Conservation (phyloP, 2,888 invertebrate genomes). For the Euphydryas editha region DNA sequence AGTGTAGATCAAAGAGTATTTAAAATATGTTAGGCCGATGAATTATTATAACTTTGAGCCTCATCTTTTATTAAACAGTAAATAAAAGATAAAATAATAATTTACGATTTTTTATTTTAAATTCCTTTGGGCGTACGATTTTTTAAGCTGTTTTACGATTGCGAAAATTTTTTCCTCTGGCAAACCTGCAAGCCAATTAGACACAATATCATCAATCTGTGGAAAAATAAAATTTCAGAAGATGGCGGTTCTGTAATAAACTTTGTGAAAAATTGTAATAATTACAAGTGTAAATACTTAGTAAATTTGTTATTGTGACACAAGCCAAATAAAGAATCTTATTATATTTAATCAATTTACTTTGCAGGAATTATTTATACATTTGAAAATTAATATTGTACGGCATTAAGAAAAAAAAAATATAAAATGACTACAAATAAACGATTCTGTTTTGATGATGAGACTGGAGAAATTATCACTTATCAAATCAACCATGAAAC, state of each 20-base stretch:
- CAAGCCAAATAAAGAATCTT: background rate
- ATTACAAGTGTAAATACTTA: background rate
- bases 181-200: too few species aligned
- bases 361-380: background rate
- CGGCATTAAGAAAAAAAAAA: constrained; percentile 1
- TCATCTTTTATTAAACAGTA: too few species aligned
- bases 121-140: too few species aligned
- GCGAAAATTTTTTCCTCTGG: too few species aligned
- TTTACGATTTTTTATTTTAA: too few species aligned
- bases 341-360: background rate
- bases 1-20: too few species aligned
- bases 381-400: background rate
- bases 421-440: constrained; percentile 17
- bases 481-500: constrained; percentile 78
- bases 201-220: background rate
- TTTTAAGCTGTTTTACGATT: too few species aligned
- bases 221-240: background rate
- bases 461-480: constrained; percentile 79
- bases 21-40: too few species aligned
- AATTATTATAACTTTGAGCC: too few species aligned
- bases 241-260: constrained; percentile 12
- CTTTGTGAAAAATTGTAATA: background rate
- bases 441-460: constrained; percentile 69
- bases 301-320: background rate
- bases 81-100: too few species aligned